phyloP scores from a whole-genome alignment of 2,888 invertebrate species.

The Tinea semifulvella region DNA sequence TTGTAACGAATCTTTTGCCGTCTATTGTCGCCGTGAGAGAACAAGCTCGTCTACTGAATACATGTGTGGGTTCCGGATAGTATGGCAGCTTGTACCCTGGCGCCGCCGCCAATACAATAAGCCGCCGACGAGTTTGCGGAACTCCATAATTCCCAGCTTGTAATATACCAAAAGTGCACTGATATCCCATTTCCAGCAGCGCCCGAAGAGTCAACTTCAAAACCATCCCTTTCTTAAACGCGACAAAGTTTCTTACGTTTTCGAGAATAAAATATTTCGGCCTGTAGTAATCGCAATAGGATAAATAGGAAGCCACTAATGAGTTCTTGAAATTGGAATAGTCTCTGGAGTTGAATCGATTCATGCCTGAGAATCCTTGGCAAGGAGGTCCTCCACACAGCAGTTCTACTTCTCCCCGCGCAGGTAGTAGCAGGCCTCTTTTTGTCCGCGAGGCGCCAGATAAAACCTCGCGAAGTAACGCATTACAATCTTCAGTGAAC shows the following conservation, averaged over 20 bases:
- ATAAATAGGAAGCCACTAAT: constrained; percentile 80
- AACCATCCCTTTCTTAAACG: constrained; percentile 83
- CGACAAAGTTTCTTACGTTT: constrained; percentile 87
- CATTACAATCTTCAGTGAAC: constrained; percentile 85
- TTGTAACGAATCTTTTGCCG: constrained; percentile 55
- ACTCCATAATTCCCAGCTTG: constrained; percentile 89
- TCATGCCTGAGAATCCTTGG: constrained; percentile 92
- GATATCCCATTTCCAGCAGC: constrained; percentile 84
- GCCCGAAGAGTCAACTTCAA: constrained; percentile 81
- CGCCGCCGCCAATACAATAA: constrained; percentile 83
- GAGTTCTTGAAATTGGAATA: constrained; percentile 90
- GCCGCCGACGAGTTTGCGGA: constrained; percentile 80
- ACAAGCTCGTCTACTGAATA: constrained; percentile 75
- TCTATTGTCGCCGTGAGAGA: constrained; percentile 59
- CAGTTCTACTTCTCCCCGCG: constrained; percentile 83
- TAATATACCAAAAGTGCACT: constrained; percentile 85
- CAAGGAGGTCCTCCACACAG: constrained; percentile 89
- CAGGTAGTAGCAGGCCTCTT: constrained; percentile 69
- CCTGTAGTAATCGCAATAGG: constrained; percentile 86
- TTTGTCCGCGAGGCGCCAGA: constrained; percentile 61
- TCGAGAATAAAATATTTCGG: constrained; percentile 86
- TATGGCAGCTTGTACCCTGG: constrained; percentile 78
- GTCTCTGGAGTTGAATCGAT: constrained; percentile 83
- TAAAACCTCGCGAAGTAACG: constrained; percentile 73
- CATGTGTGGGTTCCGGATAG: constrained; percentile 83